phyloP scores from a whole-genome alignment of 2,888 invertebrate genomes.

The Cephus runcator region DNA sequence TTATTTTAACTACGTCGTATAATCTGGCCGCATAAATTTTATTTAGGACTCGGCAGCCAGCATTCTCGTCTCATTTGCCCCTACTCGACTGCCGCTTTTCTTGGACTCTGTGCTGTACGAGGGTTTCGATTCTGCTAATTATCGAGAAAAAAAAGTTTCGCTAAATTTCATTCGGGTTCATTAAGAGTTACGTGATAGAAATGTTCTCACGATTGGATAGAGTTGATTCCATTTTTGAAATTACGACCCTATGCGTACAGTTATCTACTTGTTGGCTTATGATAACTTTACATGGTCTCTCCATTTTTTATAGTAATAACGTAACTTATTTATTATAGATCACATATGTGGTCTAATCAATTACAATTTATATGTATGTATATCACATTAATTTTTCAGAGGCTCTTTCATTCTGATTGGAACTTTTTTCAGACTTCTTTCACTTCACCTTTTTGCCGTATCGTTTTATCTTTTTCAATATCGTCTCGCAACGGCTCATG shows the following conservation, averaged over 20 bases:
- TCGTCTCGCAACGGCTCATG: background rate
- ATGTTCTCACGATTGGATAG: background rate
- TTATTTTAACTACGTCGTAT: slow-evolving; percentile 56
- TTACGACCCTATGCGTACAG: background rate
- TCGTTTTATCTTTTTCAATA: background rate
- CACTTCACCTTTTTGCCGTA: background rate
- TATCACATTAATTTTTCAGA: background rate
- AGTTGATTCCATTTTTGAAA: background rate
- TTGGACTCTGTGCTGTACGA: background rate
- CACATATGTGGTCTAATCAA: too few species aligned
- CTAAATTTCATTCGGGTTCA: background rate
- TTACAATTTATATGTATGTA: too few species aligned
- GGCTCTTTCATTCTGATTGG: background rate
- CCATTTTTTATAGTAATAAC: background rate
- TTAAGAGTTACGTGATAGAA: background rate
- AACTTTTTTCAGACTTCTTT: background rate
- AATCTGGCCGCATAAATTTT: slow-evolving; percentile 56
- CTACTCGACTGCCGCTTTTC: background rate
- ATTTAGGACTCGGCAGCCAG: slow-evolving; percentile 3
- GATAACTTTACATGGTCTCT: background rate
- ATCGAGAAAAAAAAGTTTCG: background rate
- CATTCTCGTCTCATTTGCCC: background rate
- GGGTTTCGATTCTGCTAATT: background rate
- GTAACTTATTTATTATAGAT: too few species aligned
- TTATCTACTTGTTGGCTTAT: background rate